A percentile compares a stretch with the other conserved stretches of the same genome.
phyloP scores from a whole-genome alignment of 2,888 invertebrate species.

The Cheilosia impressa region DNA sequence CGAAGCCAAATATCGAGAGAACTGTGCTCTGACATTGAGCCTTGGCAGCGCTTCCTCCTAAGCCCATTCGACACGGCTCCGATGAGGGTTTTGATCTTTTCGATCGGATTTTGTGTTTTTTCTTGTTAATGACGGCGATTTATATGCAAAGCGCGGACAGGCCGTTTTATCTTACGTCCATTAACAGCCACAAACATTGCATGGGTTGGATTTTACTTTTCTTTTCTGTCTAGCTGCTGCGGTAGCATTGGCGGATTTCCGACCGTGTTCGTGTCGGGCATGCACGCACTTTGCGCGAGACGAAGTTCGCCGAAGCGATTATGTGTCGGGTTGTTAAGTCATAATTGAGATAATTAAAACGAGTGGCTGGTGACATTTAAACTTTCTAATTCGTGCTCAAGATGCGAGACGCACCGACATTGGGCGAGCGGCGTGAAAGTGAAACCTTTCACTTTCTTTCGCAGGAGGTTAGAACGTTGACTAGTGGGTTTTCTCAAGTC shows the following conservation, averaged over 20 bases:
- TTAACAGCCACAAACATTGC: slow-evolving; percentile 50
- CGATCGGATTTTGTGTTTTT: slow-evolving; percentile 42
- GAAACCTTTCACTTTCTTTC: slow-evolving; percentile 64
- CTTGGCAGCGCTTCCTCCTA: slow-evolving; percentile 47
- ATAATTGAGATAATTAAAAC: slow-evolving; percentile 26
- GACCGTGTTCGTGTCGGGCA: background rate
- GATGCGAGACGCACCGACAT: slow-evolving; percentile 33
- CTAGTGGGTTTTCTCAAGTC: background rate
- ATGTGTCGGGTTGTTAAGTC: slow-evolving; percentile 15
- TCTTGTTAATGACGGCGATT: slow-evolving; percentile 45
- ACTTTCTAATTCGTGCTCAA: slow-evolving; percentile 33
- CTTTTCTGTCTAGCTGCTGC: slow-evolving; percentile 13
- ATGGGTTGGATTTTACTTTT: slow-evolving; percentile 21
- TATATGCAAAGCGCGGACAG: slow-evolving; percentile 47
- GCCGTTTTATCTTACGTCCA: slow-evolving; percentile 54
- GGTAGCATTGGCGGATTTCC: slow-evolving; percentile 52
- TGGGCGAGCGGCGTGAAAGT: slow-evolving; percentile 26
- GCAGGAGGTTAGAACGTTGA: background rate
- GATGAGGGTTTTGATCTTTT: slow-evolving; percentile 17
- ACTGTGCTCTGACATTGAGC: slow-evolving; percentile 59
- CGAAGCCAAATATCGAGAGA: slow-evolving; percentile 17
- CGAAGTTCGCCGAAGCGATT: slow-evolving; percentile 54
- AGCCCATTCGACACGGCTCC: slow-evolving; percentile 1
- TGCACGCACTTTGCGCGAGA: slow-evolving; percentile 20
- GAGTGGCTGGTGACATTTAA: slow-evolving; percentile 32